Conservation (phyloP, 2,797 vertebrate species). For the Malurus leucopterus region DNA sequence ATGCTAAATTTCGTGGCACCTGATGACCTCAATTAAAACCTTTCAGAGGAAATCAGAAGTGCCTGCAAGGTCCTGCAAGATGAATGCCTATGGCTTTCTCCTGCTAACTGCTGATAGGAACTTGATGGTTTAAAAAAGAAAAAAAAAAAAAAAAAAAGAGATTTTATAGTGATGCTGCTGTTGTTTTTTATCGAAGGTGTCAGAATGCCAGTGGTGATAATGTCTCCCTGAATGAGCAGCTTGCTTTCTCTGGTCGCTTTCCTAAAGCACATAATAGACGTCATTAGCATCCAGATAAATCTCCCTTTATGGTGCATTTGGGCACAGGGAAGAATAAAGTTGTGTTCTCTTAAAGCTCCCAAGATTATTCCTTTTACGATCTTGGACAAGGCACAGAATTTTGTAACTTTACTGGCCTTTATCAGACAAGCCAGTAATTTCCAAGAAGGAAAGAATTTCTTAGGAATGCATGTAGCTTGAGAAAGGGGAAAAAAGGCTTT, state of each 20-base stretch:
- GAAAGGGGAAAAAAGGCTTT: not conserved
- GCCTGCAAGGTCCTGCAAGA: slow-evolving; percentile 26
- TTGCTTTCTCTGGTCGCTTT: slow-evolving; percentile 3
- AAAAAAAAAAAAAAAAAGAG: not conserved
- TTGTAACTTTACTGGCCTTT: not conserved
- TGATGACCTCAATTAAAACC: slow-evolving; percentile 59
- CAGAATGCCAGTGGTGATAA: slow-evolving; percentile 45
- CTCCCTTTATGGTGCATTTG: slow-evolving; percentile 40
- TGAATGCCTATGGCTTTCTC: slow-evolving; percentile 13
- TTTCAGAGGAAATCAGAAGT: slow-evolving; percentile 3
- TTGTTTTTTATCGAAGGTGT: slow-evolving; percentile 18
- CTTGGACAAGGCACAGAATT: not conserved
- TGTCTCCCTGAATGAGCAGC: slow-evolving; percentile 4
- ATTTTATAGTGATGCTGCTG: slow-evolving; percentile 4
- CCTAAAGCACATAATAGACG: slow-evolving; percentile 47
- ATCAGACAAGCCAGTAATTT: not conserved
- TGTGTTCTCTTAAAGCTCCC: slow-evolving; percentile 35
- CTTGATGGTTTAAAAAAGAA: not conserved
- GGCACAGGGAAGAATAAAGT: slow-evolving; percentile 25
- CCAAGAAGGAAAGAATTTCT: not conserved
- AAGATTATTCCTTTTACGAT: not conserved
- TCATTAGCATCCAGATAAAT: slow-evolving; percentile 53
- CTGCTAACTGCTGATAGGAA: slow-evolving; percentile 20
- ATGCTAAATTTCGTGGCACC: slow-evolving; percentile 27
- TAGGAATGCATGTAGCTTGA: not conserved